Conservation (phyloP, 1,140 invertebrate genomes). For the Teleopsis dalmanni region DNA sequence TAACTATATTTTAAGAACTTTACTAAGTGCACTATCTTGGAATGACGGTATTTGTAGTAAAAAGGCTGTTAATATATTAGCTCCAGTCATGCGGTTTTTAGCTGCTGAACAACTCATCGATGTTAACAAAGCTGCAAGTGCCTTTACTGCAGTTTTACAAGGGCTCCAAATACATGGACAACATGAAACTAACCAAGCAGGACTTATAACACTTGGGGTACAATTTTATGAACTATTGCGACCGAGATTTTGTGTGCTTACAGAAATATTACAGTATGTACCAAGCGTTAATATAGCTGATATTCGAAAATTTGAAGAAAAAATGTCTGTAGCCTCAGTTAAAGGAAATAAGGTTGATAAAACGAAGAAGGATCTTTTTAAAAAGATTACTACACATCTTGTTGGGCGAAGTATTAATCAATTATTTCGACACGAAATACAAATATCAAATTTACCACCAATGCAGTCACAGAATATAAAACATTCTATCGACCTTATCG, state of each 20-base stretch:
- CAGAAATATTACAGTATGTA: slow-evolving; percentile 61
- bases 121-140: slow-evolving; percentile 57
- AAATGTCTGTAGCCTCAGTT: slow-evolving; percentile 59
- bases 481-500: slow-evolving; percentile 25
- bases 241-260: slow-evolving; percentile 60
- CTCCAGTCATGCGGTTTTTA: slow-evolving; percentile 56
- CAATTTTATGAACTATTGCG: slow-evolving; percentile 75
- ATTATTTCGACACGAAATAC: slow-evolving; percentile 76
- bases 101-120: slow-evolving; percentile 54
- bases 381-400: slow-evolving; percentile 74
- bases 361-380: slow-evolving; percentile 82
- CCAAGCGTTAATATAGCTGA: slow-evolving; percentile 69
- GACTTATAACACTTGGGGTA: slow-evolving; percentile 37
- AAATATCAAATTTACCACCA: slow-evolving; percentile 71
- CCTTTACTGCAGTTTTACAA: slow-evolving; percentile 65
- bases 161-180: slow-evolving; percentile 72
- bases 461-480: slow-evolving; percentile 46
- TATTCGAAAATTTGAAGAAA: slow-evolving; percentile 75
- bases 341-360: slow-evolving; percentile 77
- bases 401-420: slow-evolving; percentile 75
- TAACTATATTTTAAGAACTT: slow-evolving; percentile 56
- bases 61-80: slow-evolving; percentile 64
- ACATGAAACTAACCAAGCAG: slow-evolving; percentile 63
- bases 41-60: slow-evolving; percentile 72
- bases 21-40: slow-evolving; percentile 72